phyloP scores from a whole-genome alignment of 1,140 invertebrate species.

The Tyrophagus putrescentiae region DNA sequence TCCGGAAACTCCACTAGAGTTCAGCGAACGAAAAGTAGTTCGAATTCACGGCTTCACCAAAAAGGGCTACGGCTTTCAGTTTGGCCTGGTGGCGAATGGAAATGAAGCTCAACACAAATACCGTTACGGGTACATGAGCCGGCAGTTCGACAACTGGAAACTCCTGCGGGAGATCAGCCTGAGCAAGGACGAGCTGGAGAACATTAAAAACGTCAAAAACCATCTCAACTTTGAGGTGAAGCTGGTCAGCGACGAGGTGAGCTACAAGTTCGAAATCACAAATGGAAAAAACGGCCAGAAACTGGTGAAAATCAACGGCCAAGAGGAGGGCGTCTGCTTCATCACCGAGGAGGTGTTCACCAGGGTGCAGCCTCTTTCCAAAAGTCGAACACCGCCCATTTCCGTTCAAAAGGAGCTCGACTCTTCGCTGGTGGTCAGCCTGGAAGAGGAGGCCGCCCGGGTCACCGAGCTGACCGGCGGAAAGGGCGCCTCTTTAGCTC shows the following conservation, averaged over 20 bases:
- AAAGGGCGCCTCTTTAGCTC: conserved; percentile 51
- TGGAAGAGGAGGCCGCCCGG: not conserved
- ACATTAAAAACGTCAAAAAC: not conserved
- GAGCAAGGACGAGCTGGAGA: not conserved
- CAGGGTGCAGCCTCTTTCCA: not conserved
- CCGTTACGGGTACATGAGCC: conserved; percentile 1
- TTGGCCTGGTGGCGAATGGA: not conserved
- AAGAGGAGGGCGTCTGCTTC: not conserved
- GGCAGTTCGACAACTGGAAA: not conserved
- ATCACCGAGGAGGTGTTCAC: not conserved
- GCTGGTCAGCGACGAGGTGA: not conserved
- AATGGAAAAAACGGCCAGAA: not conserved
- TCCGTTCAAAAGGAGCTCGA: not conserved
- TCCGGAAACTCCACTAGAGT: not conserved
- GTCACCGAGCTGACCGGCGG: conserved; percentile 44
- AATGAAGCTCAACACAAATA: not conserved
- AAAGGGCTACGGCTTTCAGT: not conserved
- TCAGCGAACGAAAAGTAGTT: not conserved
- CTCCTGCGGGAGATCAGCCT: not conserved
- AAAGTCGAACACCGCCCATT: not conserved
- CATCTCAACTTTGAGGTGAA: not conserved
- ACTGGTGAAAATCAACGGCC: not conserved
- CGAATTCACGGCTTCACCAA: not conserved
- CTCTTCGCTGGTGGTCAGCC: not conserved
- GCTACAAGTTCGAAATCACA: not conserved